Evolutionary conservation across 1,140 invertebrate species (phyloP).

Genomic region (Heliothis virescens): DNA sequence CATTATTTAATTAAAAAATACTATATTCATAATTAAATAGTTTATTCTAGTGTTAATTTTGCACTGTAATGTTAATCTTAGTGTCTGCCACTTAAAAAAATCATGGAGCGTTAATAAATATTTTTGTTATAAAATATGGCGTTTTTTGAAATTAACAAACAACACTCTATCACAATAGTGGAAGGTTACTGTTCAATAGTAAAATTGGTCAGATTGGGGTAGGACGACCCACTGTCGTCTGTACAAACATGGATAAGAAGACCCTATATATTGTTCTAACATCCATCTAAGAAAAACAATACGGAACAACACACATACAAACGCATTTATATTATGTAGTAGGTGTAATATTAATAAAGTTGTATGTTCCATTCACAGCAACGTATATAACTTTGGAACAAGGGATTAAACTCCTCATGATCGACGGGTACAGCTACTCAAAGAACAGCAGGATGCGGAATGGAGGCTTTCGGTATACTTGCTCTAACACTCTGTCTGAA

Average conservation of each 20-base stretch:
- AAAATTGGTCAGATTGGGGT: too few relatives aligned
- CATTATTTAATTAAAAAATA: background rate
- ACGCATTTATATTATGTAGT: background rate
- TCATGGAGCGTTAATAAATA: too few relatives aligned
- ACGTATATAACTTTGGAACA: constrained; percentile 58
- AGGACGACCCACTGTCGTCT: too few relatives aligned
- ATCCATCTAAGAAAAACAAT: too few relatives aligned
- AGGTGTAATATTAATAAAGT: background rate
- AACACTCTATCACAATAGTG: too few relatives aligned
- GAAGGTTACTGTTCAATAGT: too few relatives aligned
- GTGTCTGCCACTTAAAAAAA: background rate
- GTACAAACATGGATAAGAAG: too few relatives aligned
- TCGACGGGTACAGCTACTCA: constrained; percentile 61
- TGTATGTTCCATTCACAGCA: constrained; percentile 52
- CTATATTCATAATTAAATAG: background rate
- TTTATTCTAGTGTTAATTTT: background rate
- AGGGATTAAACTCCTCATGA: constrained; percentile 58
- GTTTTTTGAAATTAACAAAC: too few relatives aligned
- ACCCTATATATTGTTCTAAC: too few relatives aligned
- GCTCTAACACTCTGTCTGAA: constrained; percentile 54
- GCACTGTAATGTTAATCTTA: background rate
- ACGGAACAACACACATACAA: too few relatives aligned
- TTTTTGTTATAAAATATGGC: too few relatives aligned
- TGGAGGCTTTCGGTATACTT: constrained; percentile 61
- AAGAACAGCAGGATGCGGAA: constrained; percentile 54